Conservation (phyloP, 2,113 vertebrate species). For the Sinosuthora webbiana region DNA sequence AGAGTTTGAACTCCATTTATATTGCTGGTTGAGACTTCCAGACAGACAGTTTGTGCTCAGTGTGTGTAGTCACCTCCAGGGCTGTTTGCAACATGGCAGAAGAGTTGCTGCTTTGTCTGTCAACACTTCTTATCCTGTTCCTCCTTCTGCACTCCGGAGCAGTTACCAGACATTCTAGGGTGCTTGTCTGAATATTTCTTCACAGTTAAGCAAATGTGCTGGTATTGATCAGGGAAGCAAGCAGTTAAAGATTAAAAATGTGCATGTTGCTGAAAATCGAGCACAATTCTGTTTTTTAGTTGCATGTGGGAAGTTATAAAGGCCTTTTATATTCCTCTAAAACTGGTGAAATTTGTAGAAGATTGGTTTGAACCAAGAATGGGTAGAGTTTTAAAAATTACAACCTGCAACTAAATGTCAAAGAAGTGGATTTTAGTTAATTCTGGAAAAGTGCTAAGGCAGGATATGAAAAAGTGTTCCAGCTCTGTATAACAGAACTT, state of each 20-base stretch:
- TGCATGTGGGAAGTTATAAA: not conserved
- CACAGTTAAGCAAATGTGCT: not conserved
- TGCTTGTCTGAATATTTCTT: conserved; percentile 11
- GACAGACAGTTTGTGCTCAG: not conserved
- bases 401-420: not conserved
- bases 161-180: not conserved
- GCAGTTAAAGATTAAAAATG: not conserved
- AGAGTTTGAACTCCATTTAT: not conserved
- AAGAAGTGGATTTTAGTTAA: not conserved
- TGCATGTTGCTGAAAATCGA: not conserved
- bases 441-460: not conserved
- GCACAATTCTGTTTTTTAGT: not conserved
- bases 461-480: not conserved
- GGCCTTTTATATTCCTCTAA: not conserved
- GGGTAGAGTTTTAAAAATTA: not conserved
- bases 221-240: not conserved
- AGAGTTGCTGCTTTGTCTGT: not conserved
- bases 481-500: not conserved
- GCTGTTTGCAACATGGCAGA: not conserved
- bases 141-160: not conserved
- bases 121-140: conserved; percentile 28
- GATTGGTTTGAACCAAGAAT: not conserved
- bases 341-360: not conserved
- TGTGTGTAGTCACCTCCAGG: not conserved
- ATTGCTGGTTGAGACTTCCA: not conserved